phyloP scores from a whole-genome alignment of 2,113 vertebrate species.

The Balaeniceps rex region DNA sequence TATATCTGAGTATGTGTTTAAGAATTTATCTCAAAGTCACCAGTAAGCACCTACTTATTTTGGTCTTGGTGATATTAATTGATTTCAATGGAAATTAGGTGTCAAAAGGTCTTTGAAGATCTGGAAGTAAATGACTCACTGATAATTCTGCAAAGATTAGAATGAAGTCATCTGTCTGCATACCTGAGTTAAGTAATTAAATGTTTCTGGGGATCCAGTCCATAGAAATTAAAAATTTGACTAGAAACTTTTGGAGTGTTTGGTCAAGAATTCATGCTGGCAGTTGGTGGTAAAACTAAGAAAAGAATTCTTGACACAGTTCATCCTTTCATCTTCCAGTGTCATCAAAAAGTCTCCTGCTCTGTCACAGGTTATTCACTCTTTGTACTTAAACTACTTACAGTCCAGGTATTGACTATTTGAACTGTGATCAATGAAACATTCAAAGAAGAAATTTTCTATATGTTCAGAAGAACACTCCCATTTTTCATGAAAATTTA shows the following conservation, averaged over 20 bases:
- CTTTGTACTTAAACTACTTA: background rate
- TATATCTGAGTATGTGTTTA: background rate
- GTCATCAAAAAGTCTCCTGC: background rate
- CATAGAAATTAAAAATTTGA: background rate
- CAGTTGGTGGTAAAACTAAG: background rate
- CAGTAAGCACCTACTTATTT: background rate
- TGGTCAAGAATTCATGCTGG: background rate
- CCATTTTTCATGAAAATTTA: background rate
- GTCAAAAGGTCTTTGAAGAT: background rate
- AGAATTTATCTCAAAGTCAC: background rate
- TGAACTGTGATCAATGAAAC: background rate
- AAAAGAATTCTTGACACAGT: background rate
- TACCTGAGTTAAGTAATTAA: background rate
- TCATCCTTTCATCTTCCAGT: background rate
- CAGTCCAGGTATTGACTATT: background rate
- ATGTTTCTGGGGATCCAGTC: background rate
- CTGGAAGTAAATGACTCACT: background rate
- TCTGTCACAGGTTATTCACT: background rate
- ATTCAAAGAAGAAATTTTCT: background rate
- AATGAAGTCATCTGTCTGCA: background rate
- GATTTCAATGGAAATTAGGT: background rate
- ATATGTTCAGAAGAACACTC: background rate
- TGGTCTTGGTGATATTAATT: background rate
- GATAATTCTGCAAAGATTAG: background rate
- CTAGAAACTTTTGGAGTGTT: background rate